These are phyloP conservation scores for Archilochus colubris DNA, from an alignment of 2,113 vertebrate species.

Conservation along the genomic window DNA sequence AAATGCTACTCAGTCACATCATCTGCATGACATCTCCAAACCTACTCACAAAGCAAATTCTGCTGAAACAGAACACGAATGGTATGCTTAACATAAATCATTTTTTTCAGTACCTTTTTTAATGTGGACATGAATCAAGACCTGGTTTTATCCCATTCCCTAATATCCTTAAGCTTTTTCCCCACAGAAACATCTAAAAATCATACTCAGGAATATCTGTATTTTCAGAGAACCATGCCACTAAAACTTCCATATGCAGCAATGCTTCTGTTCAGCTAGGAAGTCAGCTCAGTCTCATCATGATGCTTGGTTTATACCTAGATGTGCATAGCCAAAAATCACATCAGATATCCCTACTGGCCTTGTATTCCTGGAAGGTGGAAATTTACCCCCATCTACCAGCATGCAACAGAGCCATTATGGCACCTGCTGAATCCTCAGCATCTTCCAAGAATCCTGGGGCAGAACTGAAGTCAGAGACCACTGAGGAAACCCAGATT, in stretches of 20 bases:
- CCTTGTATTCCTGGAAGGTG: background rate
- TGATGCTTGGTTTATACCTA: background rate
- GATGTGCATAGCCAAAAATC: background rate
- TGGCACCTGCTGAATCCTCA: background rate
- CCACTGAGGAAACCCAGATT: background rate
- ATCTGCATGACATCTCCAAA: background rate
- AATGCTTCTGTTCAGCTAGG: background rate
- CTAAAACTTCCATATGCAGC: background rate
- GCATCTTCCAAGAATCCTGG: background rate
- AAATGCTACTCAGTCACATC: background rate
- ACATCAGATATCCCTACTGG: background rate
- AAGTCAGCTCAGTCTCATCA: background rate
- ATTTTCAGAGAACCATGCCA: background rate
- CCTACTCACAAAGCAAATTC: background rate
- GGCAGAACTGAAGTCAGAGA: background rate
- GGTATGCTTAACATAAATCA: background rate
- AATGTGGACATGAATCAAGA: background rate
- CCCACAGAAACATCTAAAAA: background rate
- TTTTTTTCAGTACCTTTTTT: background rate
- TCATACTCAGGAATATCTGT: background rate
- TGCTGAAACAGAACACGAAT: background rate
- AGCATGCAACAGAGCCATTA: fast-evolving
- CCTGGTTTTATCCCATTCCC: background rate
- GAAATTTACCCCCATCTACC: background rate
- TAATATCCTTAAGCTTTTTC: background rate